Evolutionary conservation across 2,888 invertebrate genomes (phyloP), one percentile per base, ranked within the genome.

Genomic region (Platycheirus rosarum): DNA sequence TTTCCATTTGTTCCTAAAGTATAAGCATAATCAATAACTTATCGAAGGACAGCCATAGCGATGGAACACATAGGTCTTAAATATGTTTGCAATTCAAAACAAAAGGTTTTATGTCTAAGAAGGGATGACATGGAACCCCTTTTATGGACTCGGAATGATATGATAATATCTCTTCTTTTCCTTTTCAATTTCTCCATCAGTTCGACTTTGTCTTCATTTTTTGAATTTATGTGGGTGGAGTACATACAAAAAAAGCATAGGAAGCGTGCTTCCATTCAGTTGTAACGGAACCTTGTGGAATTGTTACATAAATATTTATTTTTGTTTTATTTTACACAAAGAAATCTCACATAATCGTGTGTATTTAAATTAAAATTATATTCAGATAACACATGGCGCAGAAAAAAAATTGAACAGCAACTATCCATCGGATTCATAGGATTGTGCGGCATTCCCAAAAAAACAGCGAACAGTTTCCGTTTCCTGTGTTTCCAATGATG

Each of bases 31-130:
- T 60, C 60, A 60, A 60, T 60, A 60, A 60, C 60, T 29, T 60
- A 44, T 60, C 60, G 29, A 29, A 14, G 44, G 37, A 57, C 57
- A 40, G 40, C 57, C 40, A 14, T 20, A 23, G 40, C 55, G 23
- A 40, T 57, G 20, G n/a, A 37, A n/a, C n/a, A 55, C 55, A 57
- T 55, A 40, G 9, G 37, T 40, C 37, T 23, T 57, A 40, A 23
- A 57, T 57, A 57, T 57, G 57, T 57, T 57, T 57, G 57, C 57
- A 57, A 57, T 57, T 57, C 57, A 57, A 40, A 57, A 40, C 40
- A 57, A 57, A 57, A 57, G 40, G 40, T 57, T 57, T 57, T 40
- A 57, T 40, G 11, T 57, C 26, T 57, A 40, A 57, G 57, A 57
- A 57, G 57, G 57, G 57, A 40, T 57, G 57, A 57, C 40, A 40